Base-by-base conservation (phyloP, 2,113 vertebrate genomes). In the Rostratula benghalensis region DNA sequence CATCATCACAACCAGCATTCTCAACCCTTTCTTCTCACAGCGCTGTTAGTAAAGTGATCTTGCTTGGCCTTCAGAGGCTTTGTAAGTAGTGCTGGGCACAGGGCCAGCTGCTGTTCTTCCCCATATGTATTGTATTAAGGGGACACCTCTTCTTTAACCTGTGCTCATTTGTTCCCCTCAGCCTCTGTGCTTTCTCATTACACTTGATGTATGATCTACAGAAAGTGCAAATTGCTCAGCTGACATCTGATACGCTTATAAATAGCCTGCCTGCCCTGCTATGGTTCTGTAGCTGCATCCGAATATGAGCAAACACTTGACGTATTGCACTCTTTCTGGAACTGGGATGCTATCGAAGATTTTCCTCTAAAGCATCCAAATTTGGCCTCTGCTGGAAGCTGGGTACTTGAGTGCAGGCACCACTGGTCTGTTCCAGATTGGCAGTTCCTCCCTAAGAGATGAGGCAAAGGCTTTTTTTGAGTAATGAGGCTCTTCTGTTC, bases 241-340 rank as follows among this genome's bases (percentile, higher is more conserved):
- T 89, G 95, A 95, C 67, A 95, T 83, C 80, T 92, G 82, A 97
- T 95, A 94, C 10, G 56, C 60, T 94, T 96, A 91, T 96, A 95
- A 96, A 96, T 94, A 96, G 90, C 86, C 63, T 30, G 69, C 41
- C 82, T 95, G 94, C 91, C 70, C 95, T 83, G 79, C 71, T 87
- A 11, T 1, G 2, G 43, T 30, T 64, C 93, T 85, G 82, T 51
- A 93, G 82, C 95, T 73, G n/a, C n/a, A n/a, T 75, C 83, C 70
- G 18, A 69, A 22, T 2, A 3, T 12, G 70, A 94, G 70, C 41
- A 56, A 86, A 80, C 90, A 51, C 67, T 71, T 3, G 1, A 45
- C 11, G 31, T 85, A 31, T 53, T 73, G 37, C n/a, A 1, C 65
- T 93, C 69, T 94, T 94, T 79, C 73, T 96, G 83, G 84, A 96